Evolutionary conservation across 2,888 invertebrate genomes (phyloP), one percentile per base, ranked within the genome.

Genomic region (Unio pictorum): DNA sequence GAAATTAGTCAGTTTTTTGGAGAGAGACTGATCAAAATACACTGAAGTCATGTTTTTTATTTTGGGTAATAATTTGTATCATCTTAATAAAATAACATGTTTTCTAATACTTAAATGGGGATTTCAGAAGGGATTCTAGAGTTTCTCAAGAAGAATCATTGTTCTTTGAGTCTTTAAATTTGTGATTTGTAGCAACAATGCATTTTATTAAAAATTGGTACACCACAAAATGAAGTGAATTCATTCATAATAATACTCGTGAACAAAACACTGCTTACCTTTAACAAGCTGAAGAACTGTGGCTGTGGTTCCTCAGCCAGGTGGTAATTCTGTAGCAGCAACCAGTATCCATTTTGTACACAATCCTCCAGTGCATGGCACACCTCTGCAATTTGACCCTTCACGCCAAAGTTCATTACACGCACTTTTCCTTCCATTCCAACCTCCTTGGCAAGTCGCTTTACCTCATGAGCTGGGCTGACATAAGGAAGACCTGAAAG

Each of bases 251-350:
- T 23, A 18, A 15, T 45, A 45, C 15, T 15, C 23, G 28, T 45
- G 15, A 20, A 34, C 63, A 58, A 45, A 3, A 45, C 45, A 45
- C 45, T 45, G 45, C 15, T 45, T 71, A 88, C 89, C 86, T 86
- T 86, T 3, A 89, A 69, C 54, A 86, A 71, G 57, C 77, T 69
- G 68, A 85, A 84, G 71, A 86, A 82, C 20, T 80, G 77, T 34
- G 59, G 72, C 34, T 83, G 80, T 63, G 83, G 82, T 64, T 79
- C 74, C 66, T 83, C 81, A 23, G 86, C 80, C 63, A 89, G 80
- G 72, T 89, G 88, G 65, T 87, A 87, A 74, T 89, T 89, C 78
- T 89, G 87, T 58, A 89, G 68, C 11, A 89, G 79, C 23, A 89
- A 81, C 89, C 89, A 89, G 77, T 87, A 82, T 23, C 88, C 88